Conservation (phyloP, 1,140 invertebrate genomes). For the Brachystomella parvula region DNA sequence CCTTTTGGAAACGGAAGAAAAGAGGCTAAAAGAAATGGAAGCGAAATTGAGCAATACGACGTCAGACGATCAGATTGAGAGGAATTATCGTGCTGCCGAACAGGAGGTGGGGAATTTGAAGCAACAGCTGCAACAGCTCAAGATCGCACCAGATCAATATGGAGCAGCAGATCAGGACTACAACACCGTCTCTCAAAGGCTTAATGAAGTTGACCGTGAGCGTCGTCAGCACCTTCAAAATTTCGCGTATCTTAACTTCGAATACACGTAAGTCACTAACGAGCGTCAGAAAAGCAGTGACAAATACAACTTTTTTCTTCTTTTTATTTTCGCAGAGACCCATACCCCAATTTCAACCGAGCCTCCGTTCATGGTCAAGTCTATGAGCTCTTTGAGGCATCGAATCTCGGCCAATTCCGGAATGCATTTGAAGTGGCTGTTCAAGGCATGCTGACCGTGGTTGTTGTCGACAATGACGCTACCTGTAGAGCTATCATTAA, state of each 20-base stretch:
- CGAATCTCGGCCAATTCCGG: constrained; percentile 56
- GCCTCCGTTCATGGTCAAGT: constrained; percentile 70
- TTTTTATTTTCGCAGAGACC: constrained; percentile 48
- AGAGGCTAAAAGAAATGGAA: constrained; percentile 59
- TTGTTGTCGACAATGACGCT: constrained; percentile 79
- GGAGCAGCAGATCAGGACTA: neutral
- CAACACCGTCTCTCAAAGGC: neutral
- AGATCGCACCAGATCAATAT: constrained; percentile 40
- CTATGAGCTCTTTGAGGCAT: constrained; percentile 65
- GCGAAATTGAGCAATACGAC: constrained; percentile 62
- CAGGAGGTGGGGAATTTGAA: constrained; percentile 54
- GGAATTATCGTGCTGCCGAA: constrained; percentile 37
- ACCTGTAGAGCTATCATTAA: constrained; percentile 77
- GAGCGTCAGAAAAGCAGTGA: neutral
- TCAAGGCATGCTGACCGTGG: constrained; percentile 65
- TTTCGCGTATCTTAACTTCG: constrained; percentile 3
- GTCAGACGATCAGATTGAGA: constrained; percentile 63
- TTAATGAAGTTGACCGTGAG: constrained; percentile 14
- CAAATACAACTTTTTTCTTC: constrained; percentile 11
- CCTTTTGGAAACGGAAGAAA: constrained; percentile 61
- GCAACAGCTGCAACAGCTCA: constrained; percentile 52
- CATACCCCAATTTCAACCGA: constrained; percentile 64
- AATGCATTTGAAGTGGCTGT: constrained; percentile 78
- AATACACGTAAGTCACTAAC: neutral
- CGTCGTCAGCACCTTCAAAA: neutral